Conservation (phyloP, 2,797 vertebrate genomes). For the Diplodus puntazzo region DNA sequence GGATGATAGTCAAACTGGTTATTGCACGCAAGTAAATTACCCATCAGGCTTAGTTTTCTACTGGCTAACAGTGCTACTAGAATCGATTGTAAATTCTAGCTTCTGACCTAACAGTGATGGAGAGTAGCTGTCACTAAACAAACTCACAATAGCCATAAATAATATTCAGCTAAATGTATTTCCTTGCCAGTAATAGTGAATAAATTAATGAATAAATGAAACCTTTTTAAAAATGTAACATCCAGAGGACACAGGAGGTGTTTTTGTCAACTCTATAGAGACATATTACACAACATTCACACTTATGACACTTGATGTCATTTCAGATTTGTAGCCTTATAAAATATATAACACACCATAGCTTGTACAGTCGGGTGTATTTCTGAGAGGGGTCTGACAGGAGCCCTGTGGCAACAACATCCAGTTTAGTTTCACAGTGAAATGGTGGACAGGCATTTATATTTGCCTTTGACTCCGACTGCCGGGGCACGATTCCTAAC, state of each 20-base stretch:
- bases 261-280: background rate
- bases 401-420: constrained; percentile 1
- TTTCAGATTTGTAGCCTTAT: background rate
- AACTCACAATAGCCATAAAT: background rate
- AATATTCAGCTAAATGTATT: background rate
- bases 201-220: too few relatives aligned
- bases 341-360: background rate
- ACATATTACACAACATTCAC: background rate
- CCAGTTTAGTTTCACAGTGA: constrained; percentile 21
- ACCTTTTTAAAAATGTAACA: too few relatives aligned
- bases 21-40: background rate
- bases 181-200: background rate
- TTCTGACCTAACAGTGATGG: background rate
- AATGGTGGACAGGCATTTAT: constrained; percentile 25
- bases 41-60: background rate
- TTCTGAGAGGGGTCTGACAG: background rate
- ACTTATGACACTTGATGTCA: background rate
- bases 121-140: background rate
- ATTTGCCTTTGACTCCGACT: constrained; percentile 13
- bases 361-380: background rate
- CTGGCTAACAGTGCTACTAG: background rate
- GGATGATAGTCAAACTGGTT: too few relatives aligned
- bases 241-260: background rate
- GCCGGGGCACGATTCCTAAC: constrained; percentile 5
- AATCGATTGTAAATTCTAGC: constrained; percentile 1